Evolutionary conservation across 2,113 vertebrate species (phyloP), one percentile per base, ranked within the genome.

Genomic region (Tachycineta bicolor): DNA sequence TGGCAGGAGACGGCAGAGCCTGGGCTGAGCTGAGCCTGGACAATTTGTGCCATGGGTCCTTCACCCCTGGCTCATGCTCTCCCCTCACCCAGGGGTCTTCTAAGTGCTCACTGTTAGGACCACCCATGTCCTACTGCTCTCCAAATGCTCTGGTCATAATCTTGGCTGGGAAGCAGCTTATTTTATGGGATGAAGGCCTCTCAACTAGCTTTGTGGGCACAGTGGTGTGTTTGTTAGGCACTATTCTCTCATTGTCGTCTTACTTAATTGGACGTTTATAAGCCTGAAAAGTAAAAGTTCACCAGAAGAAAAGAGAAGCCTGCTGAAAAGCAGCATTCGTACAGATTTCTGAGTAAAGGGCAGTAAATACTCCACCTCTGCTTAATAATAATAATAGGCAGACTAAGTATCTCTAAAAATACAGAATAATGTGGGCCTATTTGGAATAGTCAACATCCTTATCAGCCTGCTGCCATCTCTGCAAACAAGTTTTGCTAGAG

Each of bases 361-460:
- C 80, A 93, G 86, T 95, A 94, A 97, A 94, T 95, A 89, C 73
- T 94, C 73, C 90, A 96, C 75, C 90, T 97, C 88, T 96, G 95
- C 90, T 92, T 92, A 92, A 93, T 88, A 94, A 91, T 62, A 95
- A 92, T 67, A 83, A 81, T 44, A 86, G 82, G 55, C 76, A 85
- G n/a, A 82, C 76, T 90, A 64, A 96, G 92, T 68, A 58, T 78
- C 73, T 92, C 94, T 96, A 94, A 95, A 96, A 95, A 94, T 90
- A 90, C 31, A n/a, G 65, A 83, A 55, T 80, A 96, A 80, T 5
- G 15, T 90, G 92, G 64, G 55, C 44, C 33, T 79, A 7, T 92
- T 93, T 43, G 86, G 65, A 84, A 33, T 22, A 78, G 88, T 93
- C 94, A 95, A 86, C 86, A 95, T 92, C 92, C 76, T 93, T 92